Evolutionary conservation across 2,113 vertebrate genomes (phyloP), one percentile per base, ranked within the genome.

Genomic region (Brachyhypopomus gauderio): DNA sequence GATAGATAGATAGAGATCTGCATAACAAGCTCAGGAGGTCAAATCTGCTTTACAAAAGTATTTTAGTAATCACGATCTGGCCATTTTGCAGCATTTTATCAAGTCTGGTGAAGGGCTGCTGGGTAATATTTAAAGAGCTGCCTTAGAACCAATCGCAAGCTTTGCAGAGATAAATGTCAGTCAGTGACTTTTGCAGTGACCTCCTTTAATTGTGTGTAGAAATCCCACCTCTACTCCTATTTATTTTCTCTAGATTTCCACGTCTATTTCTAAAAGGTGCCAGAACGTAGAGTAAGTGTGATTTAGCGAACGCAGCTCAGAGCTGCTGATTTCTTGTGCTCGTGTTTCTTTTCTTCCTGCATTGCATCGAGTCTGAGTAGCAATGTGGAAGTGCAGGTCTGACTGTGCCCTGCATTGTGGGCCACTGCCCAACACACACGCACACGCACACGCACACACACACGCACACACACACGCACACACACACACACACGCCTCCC

Each of bases 351-450:
- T 79, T 60, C 8, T 45, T 72, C 36, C 60, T 71, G 5, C 19
- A 71, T 8, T 1, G 48, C 34, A 34, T 79, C 8, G 56, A 79
- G 67, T 79, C 8, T 34, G 56, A 79, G 67, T 45, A 56, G 36
- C 30, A 58, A 30, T 7, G 56, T 30, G 56, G 77, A 60, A 25
- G 36, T 30, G 36, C 67, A 72, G 55, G 41, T 19, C 67, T 70
- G 19, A 17, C 52, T 36, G 3, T 78, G 64, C 66, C 41, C 64
- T 36, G 55, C 9, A 60, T 17, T 22, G 36, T 52, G 45, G 45
- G 45, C 45, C 45, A 14, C 45, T 14, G 12, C 11, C 3, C 36
- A 38, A 41, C 38, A 16, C 8, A 41, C 38, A 41, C 38, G 19
- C 20, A 41, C 38, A 16, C 8, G n/a, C 38, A 41, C 38, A 36